Evolutionary conservation across 2,888 invertebrate genomes (phyloP).

Genomic region (Dermolepida albohirtum): DNA sequence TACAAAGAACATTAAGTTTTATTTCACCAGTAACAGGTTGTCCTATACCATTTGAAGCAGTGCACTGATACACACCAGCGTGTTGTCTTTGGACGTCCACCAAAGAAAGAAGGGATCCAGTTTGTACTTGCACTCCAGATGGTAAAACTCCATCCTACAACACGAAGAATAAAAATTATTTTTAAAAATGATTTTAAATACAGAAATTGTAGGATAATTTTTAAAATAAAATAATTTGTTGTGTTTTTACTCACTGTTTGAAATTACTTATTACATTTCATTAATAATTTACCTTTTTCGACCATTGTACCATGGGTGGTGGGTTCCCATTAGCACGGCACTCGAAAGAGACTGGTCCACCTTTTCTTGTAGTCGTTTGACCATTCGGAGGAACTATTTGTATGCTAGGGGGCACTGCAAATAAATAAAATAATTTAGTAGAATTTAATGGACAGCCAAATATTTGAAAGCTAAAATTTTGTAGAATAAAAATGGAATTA

Average conservation of each 20-base stretch:
- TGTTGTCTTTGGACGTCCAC: slow-evolving; percentile 63
- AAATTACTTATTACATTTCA: too few species aligned
- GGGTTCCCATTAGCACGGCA: slow-evolving; percentile 67
- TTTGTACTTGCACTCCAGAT: slow-evolving; percentile 63
- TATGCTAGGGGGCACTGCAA: slow-evolving; percentile 64
- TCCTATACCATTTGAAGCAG: slow-evolving; percentile 67
- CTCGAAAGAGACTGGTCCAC: slow-evolving; percentile 64
- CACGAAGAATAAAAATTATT: slow-evolving; percentile 3
- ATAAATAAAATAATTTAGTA: background rate
- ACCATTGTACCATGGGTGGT: slow-evolving; percentile 66
- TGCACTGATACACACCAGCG: slow-evolving; percentile 67
- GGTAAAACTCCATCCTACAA: slow-evolving; percentile 63
- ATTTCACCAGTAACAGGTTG: slow-evolving; percentile 64
- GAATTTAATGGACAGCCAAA: too few species aligned
- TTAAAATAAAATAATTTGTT: too few species aligned
- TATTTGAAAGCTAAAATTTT: too few species aligned
- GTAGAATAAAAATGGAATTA: too few species aligned
- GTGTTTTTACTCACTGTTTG: too few species aligned
- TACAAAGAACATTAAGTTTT: slow-evolving; percentile 64
- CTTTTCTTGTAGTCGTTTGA: slow-evolving; percentile 62
- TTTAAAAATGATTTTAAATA: too few species aligned
- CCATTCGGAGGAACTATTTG: slow-evolving; percentile 63
- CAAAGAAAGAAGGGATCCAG: slow-evolving; percentile 63
- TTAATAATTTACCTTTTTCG: slow-evolving; percentile 59
- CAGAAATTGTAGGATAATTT: too few species aligned